Evolutionary conservation across 53 echinoderm and acorn worm genomes (phyloP), one percentile per base, ranked within the genome.

Genomic region (Zoroaster sp.): DNA sequence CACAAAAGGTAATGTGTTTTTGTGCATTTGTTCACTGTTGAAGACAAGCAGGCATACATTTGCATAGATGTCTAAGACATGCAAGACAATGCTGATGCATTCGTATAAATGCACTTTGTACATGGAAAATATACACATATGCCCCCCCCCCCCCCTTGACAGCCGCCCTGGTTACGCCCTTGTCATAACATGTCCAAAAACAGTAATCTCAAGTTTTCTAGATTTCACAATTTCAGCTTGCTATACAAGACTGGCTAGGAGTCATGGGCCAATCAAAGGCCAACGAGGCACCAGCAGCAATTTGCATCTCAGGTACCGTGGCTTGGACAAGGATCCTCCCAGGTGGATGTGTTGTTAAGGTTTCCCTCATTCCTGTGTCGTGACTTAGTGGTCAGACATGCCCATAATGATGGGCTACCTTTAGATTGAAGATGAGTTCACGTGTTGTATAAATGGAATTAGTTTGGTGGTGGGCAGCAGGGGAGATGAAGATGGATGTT

Each of bases 231-330:
- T n/a, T n/a, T n/a, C n/a, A n/a, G n/a, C n/a, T n/a, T n/a, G n/a
- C n/a, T n/a, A n/a, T n/a, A n/a, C n/a, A n/a, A n/a, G n/a, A 28
- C 63, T 59, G 25, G 63, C 63, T 21, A 25, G 38, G 79, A 23
- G 46, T 53, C 79, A 66, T n/a, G 28, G 36, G 66, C 66, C 66
- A 81, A 66, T 81, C 43, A 41, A 35, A 43, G 66, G 81, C 66
- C 81, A 80, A 41, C 44, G 20, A 66, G 81, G 40, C 21, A 42
- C 81, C 81, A 25, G 67, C 21, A 41, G 81, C 81, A 28, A 66
- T 81, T 63, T 54, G 81, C 81, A 43, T 40, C 67, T 42, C 66
- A 42, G 67, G 67, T 81, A 81, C 65, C 65, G 42, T 81, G 66
- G 67, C 4, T 14, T 11, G 67, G 42, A 28, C 66, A 39, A 14